Percentiles rank a stretch among this genome's conserved stretches.
These are phyloP conservation scores for Etia nguti DNA, from an alignment of 2,113 vertebrate genomes.

Conservation along the genomic window DNA sequence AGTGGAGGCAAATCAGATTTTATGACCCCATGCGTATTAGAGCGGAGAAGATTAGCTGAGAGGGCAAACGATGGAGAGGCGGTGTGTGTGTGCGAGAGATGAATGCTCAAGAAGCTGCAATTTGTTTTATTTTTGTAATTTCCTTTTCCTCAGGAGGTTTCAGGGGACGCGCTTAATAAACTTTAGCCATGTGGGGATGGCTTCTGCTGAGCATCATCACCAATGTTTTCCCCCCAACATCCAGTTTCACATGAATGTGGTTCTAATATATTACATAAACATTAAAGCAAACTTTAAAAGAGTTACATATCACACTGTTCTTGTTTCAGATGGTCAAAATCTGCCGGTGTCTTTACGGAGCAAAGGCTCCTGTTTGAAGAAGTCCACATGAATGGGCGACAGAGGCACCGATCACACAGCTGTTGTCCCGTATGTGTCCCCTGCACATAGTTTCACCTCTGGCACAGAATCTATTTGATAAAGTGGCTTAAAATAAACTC, in stretches of 20 bases:
- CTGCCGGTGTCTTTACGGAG: neutral
- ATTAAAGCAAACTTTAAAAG: neutral
- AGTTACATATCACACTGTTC: neutral
- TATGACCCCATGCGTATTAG: constrained; percentile 27
- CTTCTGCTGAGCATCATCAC: neutral
- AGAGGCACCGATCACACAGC: neutral
- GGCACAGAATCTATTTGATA: too few species aligned
- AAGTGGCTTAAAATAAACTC: neutral
- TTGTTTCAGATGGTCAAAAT: neutral
- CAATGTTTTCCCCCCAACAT: neutral
- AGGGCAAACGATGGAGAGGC: neutral
- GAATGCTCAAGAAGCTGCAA: constrained; percentile 20
- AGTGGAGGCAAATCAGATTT: constrained; percentile 54
- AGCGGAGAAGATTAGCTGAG: constrained; percentile 39
- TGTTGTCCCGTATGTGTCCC: neutral
- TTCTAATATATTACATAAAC: neutral
- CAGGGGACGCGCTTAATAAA: constrained; percentile 27
- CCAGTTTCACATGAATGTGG: neutral
- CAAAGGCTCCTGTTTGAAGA: neutral
- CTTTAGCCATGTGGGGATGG: constrained; percentile 17
- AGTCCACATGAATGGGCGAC: neutral
- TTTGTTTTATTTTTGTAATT: constrained; percentile 32
- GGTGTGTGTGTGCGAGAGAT: neutral
- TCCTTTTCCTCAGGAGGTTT: neutral
- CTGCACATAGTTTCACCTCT: too few species aligned